A percentile compares a stretch with the other conserved stretches of the same genome.
Evolutionary conservation across 2,888 invertebrate species (phyloP).

Genomic region (Panopea generosa): DNA sequence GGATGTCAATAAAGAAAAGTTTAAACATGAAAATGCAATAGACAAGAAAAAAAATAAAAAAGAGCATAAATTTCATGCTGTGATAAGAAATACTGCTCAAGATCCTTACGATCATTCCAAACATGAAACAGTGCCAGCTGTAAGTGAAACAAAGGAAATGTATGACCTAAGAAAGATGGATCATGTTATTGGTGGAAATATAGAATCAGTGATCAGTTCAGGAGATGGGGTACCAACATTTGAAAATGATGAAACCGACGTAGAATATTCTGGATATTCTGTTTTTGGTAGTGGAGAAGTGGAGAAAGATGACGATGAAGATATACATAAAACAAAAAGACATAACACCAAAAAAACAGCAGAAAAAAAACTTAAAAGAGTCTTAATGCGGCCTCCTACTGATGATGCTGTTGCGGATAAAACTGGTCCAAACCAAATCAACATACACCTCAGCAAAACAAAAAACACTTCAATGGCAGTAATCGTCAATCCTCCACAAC

Average conservation of each 20-base stretch:
- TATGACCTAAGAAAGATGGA: slow-evolving; percentile 17
- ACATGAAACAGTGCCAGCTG: slow-evolving; percentile 5
- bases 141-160: slow-evolving; percentile 1
- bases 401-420: neutral
- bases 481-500: no score
- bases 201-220: slow-evolving; percentile 36
- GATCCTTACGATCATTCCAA: slow-evolving; percentile 4
- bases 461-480: no score
- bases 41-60: slow-evolving; percentile 25
- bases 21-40: slow-evolving; percentile 35
- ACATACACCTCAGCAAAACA: no score
- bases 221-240: slow-evolving; percentile 10
- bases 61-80: neutral
- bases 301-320: neutral
- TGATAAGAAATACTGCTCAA: slow-evolving; percentile 43
- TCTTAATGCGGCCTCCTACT: slow-evolving; percentile 4
- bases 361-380: neutral
- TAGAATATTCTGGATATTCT: slow-evolving; percentile 50
- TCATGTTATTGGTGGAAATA: slow-evolving; percentile 47
- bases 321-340: neutral
- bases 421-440: no score
- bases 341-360: neutral
- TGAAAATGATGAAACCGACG: slow-evolving; percentile 51
- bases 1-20: slow-evolving; percentile 25
- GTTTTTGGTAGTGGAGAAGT: slow-evolving; percentile 29